Evolutionary conservation across 1,140 invertebrate genomes (phyloP).

Genomic region (Orussus abietinus): DNA sequence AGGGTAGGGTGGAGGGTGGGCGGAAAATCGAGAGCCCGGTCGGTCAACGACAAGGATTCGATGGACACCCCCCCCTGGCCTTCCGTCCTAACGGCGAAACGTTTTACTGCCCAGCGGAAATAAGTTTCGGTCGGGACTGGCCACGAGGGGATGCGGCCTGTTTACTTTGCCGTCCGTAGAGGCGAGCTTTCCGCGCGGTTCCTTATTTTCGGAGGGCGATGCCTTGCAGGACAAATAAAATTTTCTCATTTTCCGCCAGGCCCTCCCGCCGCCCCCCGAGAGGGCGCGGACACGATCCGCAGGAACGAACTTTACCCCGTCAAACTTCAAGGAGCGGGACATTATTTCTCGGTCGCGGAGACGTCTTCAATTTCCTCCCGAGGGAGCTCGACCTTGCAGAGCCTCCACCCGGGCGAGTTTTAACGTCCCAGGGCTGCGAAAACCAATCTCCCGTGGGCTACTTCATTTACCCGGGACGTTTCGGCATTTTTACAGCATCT

Average conservation of each 20-base stretch:
- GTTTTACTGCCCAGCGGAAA: constrained; percentile 35
- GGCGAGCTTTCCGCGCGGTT: constrained; percentile 30
- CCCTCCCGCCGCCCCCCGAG: constrained; percentile 31
- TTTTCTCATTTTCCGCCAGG: constrained; percentile 43
- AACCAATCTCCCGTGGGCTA: too few species aligned
- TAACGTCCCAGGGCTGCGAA: not conserved
- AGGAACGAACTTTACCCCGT: constrained; percentile 29
- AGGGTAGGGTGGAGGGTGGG: too few species aligned
- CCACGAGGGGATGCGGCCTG: constrained; percentile 33
- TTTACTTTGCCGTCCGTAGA: constrained; percentile 21
- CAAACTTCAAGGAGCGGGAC: constrained; percentile 39
- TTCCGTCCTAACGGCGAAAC: constrained; percentile 26
- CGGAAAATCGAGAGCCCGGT: too few species aligned
- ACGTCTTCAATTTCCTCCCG: constrained; percentile 49
- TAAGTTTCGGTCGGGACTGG: constrained; percentile 38
- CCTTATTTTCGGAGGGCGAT: constrained; percentile 38
- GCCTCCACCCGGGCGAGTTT: too few species aligned
- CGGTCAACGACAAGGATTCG: too few species aligned
- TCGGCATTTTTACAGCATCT: too few species aligned
- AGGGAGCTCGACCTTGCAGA: too few species aligned
- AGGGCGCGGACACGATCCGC: constrained; percentile 28
- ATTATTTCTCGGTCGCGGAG: constrained; percentile 35
- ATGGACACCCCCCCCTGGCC: too few species aligned
- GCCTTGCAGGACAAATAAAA: constrained; percentile 41
- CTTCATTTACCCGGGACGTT: too few species aligned